phyloP scores from a whole-genome alignment of 1,140 invertebrate genomes.

The Diachasma alloeum region DNA sequence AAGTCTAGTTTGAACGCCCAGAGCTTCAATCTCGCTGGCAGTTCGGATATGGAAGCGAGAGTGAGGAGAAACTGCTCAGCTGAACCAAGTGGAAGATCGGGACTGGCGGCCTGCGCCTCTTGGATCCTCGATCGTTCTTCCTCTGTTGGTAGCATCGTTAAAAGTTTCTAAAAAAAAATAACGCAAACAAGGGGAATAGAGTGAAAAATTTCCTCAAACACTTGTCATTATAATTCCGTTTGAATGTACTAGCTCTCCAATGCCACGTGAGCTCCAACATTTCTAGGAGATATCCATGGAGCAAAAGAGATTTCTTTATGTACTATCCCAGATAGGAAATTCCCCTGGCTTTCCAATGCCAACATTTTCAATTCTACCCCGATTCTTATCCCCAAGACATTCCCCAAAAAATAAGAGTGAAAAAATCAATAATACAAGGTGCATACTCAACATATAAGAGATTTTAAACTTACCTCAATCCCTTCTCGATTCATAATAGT shows the following conservation, averaged over 20 bases:
- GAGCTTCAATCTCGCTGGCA: conserved; percentile 92
- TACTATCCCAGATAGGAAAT: too few species aligned
- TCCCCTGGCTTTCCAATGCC: not conserved
- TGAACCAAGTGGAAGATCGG: conserved; percentile 93
- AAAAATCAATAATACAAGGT: too few species aligned
- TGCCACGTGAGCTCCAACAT: too few species aligned
- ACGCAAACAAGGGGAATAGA: not conserved
- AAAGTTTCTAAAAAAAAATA: conserved; percentile 79
- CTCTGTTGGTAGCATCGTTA: conserved; percentile 97
- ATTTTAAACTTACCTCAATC: conserved; percentile 77
- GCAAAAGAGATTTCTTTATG: too few species aligned
- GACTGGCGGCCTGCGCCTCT: conserved; percentile 92
- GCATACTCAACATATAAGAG: too few species aligned
- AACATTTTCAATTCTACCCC: too few species aligned
- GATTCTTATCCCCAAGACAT: too few species aligned
- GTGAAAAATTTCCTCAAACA: too few species aligned
- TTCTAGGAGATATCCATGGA: too few species aligned
- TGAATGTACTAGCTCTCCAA: not conserved
- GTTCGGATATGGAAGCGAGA: conserved; percentile 93
- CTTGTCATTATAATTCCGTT: too few species aligned
- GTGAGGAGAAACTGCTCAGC: conserved; percentile 98
- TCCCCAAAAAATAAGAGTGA: not conserved
- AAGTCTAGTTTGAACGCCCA: conserved; percentile 99
- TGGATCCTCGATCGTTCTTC: conserved; percentile 97
- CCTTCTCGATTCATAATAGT: conserved; percentile 98